These are phyloP conservation scores for Spondyliosoma cantharus DNA, from an alignment of 2,797 vertebrate genomes.

Conservation along the genomic window DNA sequence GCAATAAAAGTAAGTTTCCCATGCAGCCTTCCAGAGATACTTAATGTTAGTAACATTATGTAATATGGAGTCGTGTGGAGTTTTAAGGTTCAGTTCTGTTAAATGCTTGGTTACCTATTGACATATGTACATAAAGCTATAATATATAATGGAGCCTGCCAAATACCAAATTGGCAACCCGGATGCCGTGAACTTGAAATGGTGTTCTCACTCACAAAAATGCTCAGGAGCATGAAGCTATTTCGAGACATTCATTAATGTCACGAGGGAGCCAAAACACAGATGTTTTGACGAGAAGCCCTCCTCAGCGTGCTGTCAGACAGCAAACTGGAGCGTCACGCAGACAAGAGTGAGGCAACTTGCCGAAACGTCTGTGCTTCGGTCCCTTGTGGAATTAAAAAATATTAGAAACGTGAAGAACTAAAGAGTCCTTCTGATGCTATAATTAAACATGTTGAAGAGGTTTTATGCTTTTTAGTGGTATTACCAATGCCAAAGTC, in stretches of 20 bases:
- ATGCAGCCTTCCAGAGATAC: too few species aligned
- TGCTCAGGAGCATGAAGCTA: conserved; percentile 22
- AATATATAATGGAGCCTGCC: conserved; percentile 1
- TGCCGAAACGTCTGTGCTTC: conserved; percentile 37
- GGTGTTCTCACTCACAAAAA: conserved; percentile 27
- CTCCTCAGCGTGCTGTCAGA: conserved; percentile 54
- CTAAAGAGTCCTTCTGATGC: conserved; percentile 14
- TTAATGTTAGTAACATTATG: too few species aligned
- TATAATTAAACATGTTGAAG: conserved; percentile 34
- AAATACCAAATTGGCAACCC: not conserved
- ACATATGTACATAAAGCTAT: not conserved
- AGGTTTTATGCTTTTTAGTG: not conserved
- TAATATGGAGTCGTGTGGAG: too few species aligned
- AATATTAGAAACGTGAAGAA: conserved; percentile 29
- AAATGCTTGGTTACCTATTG: too few species aligned
- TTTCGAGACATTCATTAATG: conserved; percentile 56
- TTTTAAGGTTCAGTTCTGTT: too few species aligned
- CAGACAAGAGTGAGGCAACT: conserved; percentile 43
- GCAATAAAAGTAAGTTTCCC: too few species aligned
- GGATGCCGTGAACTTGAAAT: conserved; percentile 38
- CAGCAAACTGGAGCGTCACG: conserved; percentile 50
- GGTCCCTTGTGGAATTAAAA: conserved; percentile 34
- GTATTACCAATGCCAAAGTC: not conserved
- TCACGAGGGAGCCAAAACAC: conserved; percentile 54
- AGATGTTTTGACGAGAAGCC: conserved; percentile 55